phyloP scores from a whole-genome alignment of 2,113 vertebrate genomes.

The Microtus richardsoni region DNA sequence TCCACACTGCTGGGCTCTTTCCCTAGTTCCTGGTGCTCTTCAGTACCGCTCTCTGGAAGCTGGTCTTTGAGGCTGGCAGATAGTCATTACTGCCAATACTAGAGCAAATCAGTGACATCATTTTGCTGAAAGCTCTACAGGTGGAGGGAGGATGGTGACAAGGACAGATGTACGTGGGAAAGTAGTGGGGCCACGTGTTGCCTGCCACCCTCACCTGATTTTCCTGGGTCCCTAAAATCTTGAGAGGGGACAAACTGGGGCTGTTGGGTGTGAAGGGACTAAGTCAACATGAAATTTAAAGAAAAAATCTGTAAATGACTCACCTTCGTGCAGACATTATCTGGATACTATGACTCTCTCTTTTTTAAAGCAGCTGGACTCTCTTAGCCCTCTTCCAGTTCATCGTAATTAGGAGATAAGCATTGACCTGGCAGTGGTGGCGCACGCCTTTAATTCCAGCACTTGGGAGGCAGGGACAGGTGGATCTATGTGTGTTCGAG shows the following conservation, averaged over 20 bases:
- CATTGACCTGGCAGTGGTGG: too few relatives aligned
- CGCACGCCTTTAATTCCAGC: too few relatives aligned
- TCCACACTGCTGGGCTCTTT: background rate
- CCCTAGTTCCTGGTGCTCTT: too few relatives aligned
- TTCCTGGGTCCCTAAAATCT: background rate
- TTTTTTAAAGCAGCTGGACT: background rate
- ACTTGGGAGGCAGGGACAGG: too few relatives aligned
- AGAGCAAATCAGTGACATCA: background rate
- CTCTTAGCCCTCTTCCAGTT: slow-evolving; percentile 30
- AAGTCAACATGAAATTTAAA: background rate
- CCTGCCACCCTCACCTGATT: background rate
- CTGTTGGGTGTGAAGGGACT: background rate
- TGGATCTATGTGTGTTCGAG: too few relatives aligned
- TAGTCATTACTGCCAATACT: too few relatives aligned
- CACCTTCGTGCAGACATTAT: background rate
- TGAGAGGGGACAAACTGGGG: background rate
- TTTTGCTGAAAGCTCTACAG: background rate
- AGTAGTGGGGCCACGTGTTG: background rate
- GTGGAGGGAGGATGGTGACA: background rate
- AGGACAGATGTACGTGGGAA: background rate
- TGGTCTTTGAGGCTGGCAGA: background rate
- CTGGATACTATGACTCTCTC: background rate
- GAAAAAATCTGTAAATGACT: background rate
- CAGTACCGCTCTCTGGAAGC: background rate
- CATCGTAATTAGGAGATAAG: slow-evolving; percentile 15